These are phyloP conservation scores for Naja naja DNA, from an alignment of 2,113 vertebrate genomes.

Conservation along the genomic window DNA sequence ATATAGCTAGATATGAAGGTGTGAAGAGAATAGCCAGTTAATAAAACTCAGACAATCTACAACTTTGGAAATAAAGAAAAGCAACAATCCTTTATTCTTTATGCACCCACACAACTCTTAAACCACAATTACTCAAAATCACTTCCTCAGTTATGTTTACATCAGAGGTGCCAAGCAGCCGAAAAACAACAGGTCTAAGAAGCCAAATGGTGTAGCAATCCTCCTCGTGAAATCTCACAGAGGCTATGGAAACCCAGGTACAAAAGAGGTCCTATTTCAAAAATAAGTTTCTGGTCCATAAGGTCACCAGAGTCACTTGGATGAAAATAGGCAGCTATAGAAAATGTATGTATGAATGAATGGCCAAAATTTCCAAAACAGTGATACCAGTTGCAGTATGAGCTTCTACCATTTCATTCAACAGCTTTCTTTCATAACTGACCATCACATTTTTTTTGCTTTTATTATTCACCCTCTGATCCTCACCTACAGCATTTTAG, in stretches of 20 bases:
- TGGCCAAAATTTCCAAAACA: background rate
- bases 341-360: background rate
- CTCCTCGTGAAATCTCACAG: background rate
- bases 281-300: background rate
- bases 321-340: background rate
- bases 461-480: background rate
- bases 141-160: background rate
- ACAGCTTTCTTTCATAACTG: background rate
- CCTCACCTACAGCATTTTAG: background rate
- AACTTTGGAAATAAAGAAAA: background rate
- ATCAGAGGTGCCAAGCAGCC: background rate
- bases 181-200: background rate
- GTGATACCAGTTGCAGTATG: background rate
- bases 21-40: background rate
- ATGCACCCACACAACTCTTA: background rate
- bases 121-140: background rate
- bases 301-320: background rate
- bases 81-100: background rate
- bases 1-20: background rate
- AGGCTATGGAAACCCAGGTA: background rate
- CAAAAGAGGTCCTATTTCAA: background rate
- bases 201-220: background rate
- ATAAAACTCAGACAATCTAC: background rate
- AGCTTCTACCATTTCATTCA: background rate
- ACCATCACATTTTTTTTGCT: background rate